Conservation (phyloP, 2,888 invertebrate species). For the Hybos culiciformis region DNA sequence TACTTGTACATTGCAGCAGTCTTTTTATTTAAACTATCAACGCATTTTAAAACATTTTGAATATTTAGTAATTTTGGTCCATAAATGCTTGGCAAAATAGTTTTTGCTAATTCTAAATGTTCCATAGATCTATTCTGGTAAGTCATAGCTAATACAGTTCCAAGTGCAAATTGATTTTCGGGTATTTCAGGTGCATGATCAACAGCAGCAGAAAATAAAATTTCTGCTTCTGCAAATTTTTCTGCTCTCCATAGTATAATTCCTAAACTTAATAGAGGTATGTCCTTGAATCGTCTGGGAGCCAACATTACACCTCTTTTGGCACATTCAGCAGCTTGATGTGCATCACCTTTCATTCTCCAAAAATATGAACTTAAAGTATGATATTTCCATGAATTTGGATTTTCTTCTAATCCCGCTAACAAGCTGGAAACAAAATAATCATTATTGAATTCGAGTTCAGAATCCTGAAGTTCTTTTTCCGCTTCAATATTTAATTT, state of each 20-base stretch:
- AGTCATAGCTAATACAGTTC: slow-evolving; percentile 26
- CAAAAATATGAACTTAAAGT: slow-evolving; percentile 32
- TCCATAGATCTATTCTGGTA: slow-evolving; percentile 29
- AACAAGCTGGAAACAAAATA: slow-evolving; percentile 13
- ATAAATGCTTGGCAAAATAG: slow-evolving; percentile 26
- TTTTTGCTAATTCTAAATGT: slow-evolving; percentile 27
- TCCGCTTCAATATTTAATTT: slow-evolving; percentile 25
- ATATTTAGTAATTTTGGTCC: slow-evolving; percentile 26
- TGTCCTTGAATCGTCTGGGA: slow-evolving; percentile 25
- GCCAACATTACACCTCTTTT: slow-evolving; percentile 27
- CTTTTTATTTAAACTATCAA: slow-evolving; percentile 29
- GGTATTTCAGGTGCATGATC: slow-evolving; percentile 28
- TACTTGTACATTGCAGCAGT: slow-evolving; percentile 27
- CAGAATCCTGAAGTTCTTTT: slow-evolving; percentile 20
- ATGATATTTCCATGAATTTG: slow-evolving; percentile 30
- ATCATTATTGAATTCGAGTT: slow-evolving; percentile 15
- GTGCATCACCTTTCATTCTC: slow-evolving; percentile 30
- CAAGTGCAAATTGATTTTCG: slow-evolving; percentile 31
- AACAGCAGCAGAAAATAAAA: slow-evolving; percentile 26
- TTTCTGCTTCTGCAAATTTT: slow-evolving; percentile 26
- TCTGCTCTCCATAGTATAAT: slow-evolving; percentile 30
- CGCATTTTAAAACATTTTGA: slow-evolving; percentile 27
- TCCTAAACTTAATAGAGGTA: slow-evolving; percentile 30
- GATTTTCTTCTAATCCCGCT: slow-evolving; percentile 23
- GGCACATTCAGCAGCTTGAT: slow-evolving; percentile 30